Percentiles rank a stretch among this genome's conserved stretches.
These are phyloP conservation scores for Peromyscus maniculatus DNA, from an alignment of 2,113 vertebrate genomes.

Conservation along the genomic window DNA sequence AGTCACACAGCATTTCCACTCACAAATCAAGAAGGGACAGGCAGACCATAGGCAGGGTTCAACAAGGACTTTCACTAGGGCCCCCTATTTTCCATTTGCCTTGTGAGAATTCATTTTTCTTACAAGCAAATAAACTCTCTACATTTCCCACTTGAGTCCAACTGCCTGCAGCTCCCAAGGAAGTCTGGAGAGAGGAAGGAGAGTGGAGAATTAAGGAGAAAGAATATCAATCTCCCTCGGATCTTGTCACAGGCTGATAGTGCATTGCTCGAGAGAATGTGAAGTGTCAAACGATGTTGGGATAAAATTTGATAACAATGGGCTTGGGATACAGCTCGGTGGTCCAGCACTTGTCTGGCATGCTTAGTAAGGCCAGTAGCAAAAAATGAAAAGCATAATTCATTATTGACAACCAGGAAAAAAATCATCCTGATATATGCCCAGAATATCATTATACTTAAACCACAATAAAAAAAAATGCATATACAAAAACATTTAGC, in stretches of 20 bases:
- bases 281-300: slow-evolving; percentile 54
- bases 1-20: not conserved
- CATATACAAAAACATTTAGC: slow-evolving; percentile 35
- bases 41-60: not conserved
- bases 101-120: slow-evolving; percentile 56
- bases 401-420: slow-evolving; percentile 59
- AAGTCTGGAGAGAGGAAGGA: not conserved
- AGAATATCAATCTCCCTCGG: slow-evolving; percentile 55
- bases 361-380: not conserved
- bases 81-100: slow-evolving; percentile 62
- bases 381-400: not conserved
- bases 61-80: not conserved
- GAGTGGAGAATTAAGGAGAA: slow-evolving; percentile 7
- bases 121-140: slow-evolving; percentile 67
- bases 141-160: slow-evolving; percentile 70
- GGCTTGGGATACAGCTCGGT: not conserved
- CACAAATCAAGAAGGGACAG: not conserved
- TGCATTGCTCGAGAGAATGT: slow-evolving; percentile 58
- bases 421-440: slow-evolving; percentile 52
- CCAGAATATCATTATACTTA: slow-evolving; percentile 49
- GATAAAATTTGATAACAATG: slow-evolving; percentile 70
- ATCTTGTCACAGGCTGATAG: slow-evolving; percentile 55
- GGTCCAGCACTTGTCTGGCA: not conserved
- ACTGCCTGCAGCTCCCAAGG: slow-evolving; percentile 59
- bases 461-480: slow-evolving; percentile 57